These are phyloP conservation scores for Philonicus albiceps DNA, from an alignment of 2,888 invertebrate species.

Conservation along the genomic window DNA sequence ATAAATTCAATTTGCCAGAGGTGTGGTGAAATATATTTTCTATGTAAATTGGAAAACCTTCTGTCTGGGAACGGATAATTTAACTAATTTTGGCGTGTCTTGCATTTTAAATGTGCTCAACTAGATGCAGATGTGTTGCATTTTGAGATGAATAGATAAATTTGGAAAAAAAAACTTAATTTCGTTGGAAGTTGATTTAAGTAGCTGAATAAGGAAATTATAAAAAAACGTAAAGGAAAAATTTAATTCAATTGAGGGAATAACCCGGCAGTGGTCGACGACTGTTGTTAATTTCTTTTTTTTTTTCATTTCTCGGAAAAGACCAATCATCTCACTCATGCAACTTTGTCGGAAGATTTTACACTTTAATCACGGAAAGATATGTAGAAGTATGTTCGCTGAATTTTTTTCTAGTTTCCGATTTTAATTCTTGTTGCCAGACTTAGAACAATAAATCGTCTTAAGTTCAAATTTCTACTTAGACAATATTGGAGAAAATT, in stretches of 20 bases:
- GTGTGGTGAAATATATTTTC: background rate
- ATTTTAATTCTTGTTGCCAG: background rate
- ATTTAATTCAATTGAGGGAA: background rate
- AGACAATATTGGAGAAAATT: too few relatives aligned
- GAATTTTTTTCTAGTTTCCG: background rate
- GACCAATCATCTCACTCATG: background rate
- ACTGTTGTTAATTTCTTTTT: too few relatives aligned
- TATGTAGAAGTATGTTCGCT: background rate
- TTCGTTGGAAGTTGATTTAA: background rate
- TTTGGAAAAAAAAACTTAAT: background rate
- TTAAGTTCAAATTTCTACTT: too few relatives aligned
- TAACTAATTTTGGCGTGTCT: background rate
- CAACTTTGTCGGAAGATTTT: background rate
- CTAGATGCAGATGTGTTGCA: background rate
- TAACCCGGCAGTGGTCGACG: background rate
- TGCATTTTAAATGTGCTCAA: background rate
- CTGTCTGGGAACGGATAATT: background rate
- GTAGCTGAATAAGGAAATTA: background rate
- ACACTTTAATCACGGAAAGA: background rate
- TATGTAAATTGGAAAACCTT: background rate
- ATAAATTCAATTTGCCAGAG: background rate
- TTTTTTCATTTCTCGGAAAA: background rate
- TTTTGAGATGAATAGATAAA: background rate
- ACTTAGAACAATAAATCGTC: too few relatives aligned
- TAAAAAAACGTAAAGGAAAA: background rate